Evolutionary conservation across 2,888 invertebrate genomes (phyloP), one percentile per base, ranked within the genome.

Genomic region (Drosophila ustulata): DNA sequence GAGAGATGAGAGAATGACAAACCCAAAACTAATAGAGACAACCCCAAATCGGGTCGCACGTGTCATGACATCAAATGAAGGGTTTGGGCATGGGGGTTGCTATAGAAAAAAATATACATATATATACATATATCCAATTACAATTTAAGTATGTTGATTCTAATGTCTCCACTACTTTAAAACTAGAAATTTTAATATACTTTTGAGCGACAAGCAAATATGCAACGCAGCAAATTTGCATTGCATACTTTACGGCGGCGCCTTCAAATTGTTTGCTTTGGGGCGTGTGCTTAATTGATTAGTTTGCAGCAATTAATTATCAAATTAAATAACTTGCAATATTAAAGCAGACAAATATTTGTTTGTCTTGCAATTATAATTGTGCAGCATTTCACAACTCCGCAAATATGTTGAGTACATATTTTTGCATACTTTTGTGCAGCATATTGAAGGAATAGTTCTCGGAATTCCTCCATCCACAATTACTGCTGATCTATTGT

Each of bases 121-220:
- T 71, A 74, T 8, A 32, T 8, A 28, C 3, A 32, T 9, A 71
- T 68, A 83, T 84, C 75, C 87, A 87, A 87, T 83, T 87, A 79
- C 87, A 81, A 82, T 82, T 87, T 81, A 87, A 83, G 81, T 87
- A 83, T 77, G 79, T 79, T 75, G 56, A 71, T 71, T 79, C 78
- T 49, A 72, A 78, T 73, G 58, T 45, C 47, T 53, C 18, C 18
- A 18, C 18, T 18, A 18, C 18, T 62, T 26, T 56, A 66, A 66
- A 70, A 49, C 50, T 9, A 23, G 9, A 26, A 13, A 26, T 23
- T 53, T 26, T n/a, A 55, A 56, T 66, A 64, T 67, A 77, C 76
- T 57, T 62, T 70, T 51, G 5, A 28, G 59, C 43, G 13, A 13
- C 4, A 11, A 9, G 4, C 2, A 11, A 11, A 51, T 8, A 37